Percentiles rank a stretch among this genome's conserved stretches.
These are phyloP conservation scores for Drosophila mercatorum DNA, from an alignment of 2,888 invertebrate genomes.

Conservation along the genomic window DNA sequence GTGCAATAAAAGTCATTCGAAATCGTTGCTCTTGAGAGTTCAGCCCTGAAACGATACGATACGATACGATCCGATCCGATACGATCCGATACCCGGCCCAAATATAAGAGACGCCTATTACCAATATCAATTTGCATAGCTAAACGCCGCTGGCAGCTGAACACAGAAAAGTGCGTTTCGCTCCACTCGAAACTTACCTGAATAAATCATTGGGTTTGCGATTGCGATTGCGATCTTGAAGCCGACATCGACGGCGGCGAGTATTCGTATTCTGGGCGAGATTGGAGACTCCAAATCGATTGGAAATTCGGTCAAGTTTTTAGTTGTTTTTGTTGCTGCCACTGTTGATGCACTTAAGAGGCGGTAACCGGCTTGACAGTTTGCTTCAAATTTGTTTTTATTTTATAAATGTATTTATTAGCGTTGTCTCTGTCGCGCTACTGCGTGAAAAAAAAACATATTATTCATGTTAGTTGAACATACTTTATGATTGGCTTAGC, in stretches of 20 bases:
- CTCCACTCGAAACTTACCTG: conserved; percentile 61
- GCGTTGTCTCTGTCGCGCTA: conserved; percentile 34
- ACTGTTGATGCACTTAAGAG: conserved; percentile 63
- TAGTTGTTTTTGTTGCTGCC: conserved; percentile 17
- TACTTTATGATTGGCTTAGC: conserved; percentile 30
- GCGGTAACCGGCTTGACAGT: conserved; percentile 68
- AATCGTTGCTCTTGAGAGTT: conserved; percentile 48
- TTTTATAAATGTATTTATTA: not conserved
- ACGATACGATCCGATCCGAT: conserved; percentile 17
- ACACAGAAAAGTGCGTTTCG: conserved; percentile 49
- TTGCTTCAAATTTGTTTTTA: conserved; percentile 37
- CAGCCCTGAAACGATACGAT: conserved; percentile 37
- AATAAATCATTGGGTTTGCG: conserved; percentile 71
- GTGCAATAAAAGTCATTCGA: conserved; percentile 44
- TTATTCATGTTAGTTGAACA: conserved; percentile 33
- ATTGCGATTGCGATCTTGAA: conserved; percentile 51
- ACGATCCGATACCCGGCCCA: conserved; percentile 16
- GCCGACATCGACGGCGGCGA: conserved; percentile 39
- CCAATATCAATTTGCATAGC: conserved; percentile 60
- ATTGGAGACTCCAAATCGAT: conserved; percentile 65
- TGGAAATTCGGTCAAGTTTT: conserved; percentile 76
- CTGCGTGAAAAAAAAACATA: conserved; percentile 23
- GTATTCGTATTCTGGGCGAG: conserved; percentile 60
- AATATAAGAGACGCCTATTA: conserved; percentile 34
- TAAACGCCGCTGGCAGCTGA: conserved; percentile 47